Percentiles rank a stretch among this genome's conserved stretches.
Evolutionary conservation across 1,140 invertebrate species (phyloP).

Genomic region (Zaprionus camerounensis): DNA sequence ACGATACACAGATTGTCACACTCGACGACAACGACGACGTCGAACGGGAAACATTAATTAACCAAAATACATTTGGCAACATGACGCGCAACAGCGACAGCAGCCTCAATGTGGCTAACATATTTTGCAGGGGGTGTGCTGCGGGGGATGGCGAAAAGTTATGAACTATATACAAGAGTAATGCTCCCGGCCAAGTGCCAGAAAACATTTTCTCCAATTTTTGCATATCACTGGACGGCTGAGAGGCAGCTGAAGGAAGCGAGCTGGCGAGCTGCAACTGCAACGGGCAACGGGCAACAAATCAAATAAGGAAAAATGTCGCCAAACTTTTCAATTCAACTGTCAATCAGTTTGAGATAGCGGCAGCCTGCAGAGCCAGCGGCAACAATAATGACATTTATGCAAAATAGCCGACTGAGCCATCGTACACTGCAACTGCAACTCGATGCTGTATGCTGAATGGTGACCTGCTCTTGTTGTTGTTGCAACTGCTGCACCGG

Average conservation of each 20-base stretch:
- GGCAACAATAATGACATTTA: constrained; percentile 83
- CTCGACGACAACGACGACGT: constrained; percentile 27
- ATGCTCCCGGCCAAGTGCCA: constrained; percentile 44
- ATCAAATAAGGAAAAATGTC: constrained; percentile 83
- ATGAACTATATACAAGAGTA: constrained; percentile 71
- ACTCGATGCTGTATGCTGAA: constrained; percentile 4
- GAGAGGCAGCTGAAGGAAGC: constrained; percentile 13
- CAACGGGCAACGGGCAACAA: constrained; percentile 59
- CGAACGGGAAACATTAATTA: constrained; percentile 49
- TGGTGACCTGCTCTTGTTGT: constrained; percentile 35
- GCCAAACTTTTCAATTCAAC: constrained; percentile 83
- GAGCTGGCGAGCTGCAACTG: constrained; percentile 11
- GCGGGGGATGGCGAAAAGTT: constrained; percentile 46
- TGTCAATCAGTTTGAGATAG: constrained; percentile 83
- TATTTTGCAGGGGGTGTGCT: neutral
- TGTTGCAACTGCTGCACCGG: neutral
- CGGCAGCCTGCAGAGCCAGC: constrained; percentile 67
- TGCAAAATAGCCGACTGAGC: constrained; percentile 61
- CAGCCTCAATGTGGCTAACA: neutral
- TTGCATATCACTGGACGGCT: constrained; percentile 66
- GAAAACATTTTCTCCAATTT: constrained; percentile 72
- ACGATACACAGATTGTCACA: constrained; percentile 39
- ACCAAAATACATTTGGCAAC: constrained; percentile 52
- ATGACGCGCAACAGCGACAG: constrained; percentile 38
- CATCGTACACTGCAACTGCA: constrained; percentile 15